Evolutionary conservation across 2,888 invertebrate genomes (phyloP).

Genomic region (Melanchra persicariae): DNA sequence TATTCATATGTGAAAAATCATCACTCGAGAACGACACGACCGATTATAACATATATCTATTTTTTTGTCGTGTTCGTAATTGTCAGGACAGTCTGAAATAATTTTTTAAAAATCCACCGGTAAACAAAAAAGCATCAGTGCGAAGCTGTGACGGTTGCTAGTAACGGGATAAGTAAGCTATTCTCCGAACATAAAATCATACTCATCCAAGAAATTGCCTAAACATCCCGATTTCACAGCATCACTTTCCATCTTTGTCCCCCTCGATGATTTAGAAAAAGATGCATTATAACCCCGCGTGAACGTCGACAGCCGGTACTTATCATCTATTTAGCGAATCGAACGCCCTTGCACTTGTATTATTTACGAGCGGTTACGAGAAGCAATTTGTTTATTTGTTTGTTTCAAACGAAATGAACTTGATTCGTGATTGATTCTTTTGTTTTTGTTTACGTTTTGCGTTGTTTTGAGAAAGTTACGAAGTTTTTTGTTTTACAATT

Average conservation of each 20-base stretch:
- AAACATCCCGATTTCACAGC: constrained; percentile 46
- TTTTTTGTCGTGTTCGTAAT: no score
- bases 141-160: background rate
- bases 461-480: constrained; percentile 14
- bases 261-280: constrained; percentile 66
- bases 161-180: background rate
- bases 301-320: constrained; percentile 72
- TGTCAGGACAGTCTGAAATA: no score
- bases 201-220: constrained; percentile 40
- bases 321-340: constrained; percentile 79
- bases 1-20: no score
- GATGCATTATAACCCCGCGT: constrained; percentile 57
- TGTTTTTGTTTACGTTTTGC: constrained; percentile 51
- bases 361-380: constrained; percentile 53
- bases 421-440: constrained; percentile 41
- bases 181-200: constrained; percentile 7
- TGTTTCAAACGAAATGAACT: constrained; percentile 47
- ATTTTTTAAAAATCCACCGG: background rate
- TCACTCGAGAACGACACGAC: no score
- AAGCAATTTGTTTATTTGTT: constrained; percentile 48
- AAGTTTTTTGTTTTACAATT: constrained; percentile 19
- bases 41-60: no score
- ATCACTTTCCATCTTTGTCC: constrained; percentile 71
- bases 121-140: background rate
- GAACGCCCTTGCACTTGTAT: constrained; percentile 80